These are phyloP conservation scores for Hesperophylax magnus DNA, from an alignment of 1,140 invertebrate species.

Conservation along the genomic window DNA sequence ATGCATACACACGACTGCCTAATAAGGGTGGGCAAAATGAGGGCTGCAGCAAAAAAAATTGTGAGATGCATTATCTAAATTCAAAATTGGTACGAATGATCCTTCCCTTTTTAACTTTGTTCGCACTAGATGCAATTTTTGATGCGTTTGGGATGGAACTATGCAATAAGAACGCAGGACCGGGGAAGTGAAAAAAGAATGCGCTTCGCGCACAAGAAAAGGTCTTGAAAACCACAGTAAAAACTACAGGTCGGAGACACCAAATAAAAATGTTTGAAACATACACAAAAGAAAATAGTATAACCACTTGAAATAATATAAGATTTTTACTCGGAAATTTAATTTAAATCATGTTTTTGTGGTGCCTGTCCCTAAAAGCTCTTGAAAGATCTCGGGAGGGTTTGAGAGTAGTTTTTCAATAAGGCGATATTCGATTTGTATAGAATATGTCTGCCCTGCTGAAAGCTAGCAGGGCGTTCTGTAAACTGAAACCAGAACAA, in stretches of 20 bases:
- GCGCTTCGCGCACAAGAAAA: constrained; percentile 19
- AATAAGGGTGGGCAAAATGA: neutral
- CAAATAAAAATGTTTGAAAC: neutral
- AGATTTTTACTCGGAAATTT: neutral
- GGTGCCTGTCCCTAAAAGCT: neutral
- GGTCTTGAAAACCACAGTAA: neutral
- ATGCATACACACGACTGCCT: neutral
- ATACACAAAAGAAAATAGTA: neutral
- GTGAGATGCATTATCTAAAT: too few relatives aligned
- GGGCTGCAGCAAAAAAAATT: constrained; percentile 3
- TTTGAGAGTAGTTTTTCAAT: neutral
- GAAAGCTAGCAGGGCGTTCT: constrained; percentile 21
- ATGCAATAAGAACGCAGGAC: constrained; percentile 24
- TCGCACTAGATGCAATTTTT: neutral
- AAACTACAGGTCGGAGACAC: neutral
- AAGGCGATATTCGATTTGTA: constrained; percentile 24
- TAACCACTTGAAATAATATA: neutral
- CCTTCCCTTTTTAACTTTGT: neutral
- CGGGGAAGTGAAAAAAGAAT: constrained; percentile 33
- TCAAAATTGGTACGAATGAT: too few relatives aligned
- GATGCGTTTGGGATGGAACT: neutral
- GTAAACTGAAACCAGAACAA: constrained; percentile 32
- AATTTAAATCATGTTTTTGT: neutral
- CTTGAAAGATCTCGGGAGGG: constrained; percentile 17
- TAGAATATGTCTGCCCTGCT: constrained; percentile 10